Evolutionary conservation across 2,888 invertebrate species (phyloP).

Genomic region (Lithodes maja): DNA sequence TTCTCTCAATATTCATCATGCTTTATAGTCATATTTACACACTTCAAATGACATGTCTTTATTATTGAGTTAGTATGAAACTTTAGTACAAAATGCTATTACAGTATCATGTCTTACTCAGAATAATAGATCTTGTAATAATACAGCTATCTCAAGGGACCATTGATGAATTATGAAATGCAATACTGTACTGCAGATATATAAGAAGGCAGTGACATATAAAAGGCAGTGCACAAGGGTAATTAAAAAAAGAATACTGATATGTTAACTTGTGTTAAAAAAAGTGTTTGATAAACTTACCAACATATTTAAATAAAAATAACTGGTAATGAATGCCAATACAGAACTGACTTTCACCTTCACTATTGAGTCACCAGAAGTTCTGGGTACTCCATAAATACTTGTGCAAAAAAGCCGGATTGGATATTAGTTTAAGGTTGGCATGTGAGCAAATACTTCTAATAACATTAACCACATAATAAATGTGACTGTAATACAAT

Average conservation of each 20-base stretch:
- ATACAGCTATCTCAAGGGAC: no score
- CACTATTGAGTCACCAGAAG: background rate
- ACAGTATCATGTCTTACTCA: no score
- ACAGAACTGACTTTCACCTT: background rate
- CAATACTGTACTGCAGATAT: no score
- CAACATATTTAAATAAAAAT: no score
- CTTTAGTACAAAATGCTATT: no score
- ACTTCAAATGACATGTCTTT: no score
- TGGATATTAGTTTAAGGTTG: background rate
- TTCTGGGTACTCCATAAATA: background rate
- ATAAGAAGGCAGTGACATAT: background rate
- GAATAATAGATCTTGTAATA: no score
- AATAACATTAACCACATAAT: background rate
- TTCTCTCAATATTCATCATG: no score
- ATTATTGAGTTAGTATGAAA: no score
- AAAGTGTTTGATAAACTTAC: no score
- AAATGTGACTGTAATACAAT: constrained; percentile 32
- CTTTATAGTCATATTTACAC: no score
- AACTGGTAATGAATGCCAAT: background rate
- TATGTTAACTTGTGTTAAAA: background rate
- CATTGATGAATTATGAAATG: no score
- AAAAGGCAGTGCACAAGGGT: background rate
- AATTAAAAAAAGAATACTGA: background rate
- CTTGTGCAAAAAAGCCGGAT: constrained; percentile 17
- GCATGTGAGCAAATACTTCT: constrained; percentile 34